Evolutionary conservation across 2,888 invertebrate genomes (phyloP), one percentile per base, ranked within the genome.

Genomic region (Oscheius myriophilus): DNA sequence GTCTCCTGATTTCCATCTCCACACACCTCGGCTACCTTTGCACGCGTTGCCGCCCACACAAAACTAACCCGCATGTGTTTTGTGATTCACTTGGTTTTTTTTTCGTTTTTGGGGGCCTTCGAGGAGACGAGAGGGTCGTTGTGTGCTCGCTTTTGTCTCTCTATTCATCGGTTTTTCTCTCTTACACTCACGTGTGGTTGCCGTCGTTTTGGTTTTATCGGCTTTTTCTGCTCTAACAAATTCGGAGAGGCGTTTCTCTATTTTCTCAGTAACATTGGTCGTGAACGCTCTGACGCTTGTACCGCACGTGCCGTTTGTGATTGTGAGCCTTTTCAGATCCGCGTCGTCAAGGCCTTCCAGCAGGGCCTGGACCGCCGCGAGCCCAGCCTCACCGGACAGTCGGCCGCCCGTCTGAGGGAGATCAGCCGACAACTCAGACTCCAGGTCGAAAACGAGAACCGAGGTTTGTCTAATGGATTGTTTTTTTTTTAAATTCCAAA

Each of bases 261-360:
- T 54, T 54, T 25, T 23, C n/a, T 11, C 11, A 54, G 54, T 54
- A 23, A 21, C 54, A 54, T 16, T n/a, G 42, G 21, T 42, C 46
- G 41, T 46, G 23, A n/a, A 25, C 42, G 16, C 9, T 53, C 52
- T 39, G 39, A 16, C 25, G 33, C 33, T 33, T 33, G 14, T 26
- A 6, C 33, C 33, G 33, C 33, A 33, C 33, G 33, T n/a, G n/a
- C n/a, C n/a, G n/a, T 21, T 18, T 14, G 57, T 53, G 57, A 57
- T 57, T 57, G 57, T 57, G 42, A 18, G 18, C 59, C 57, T 67
- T 87, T 88, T 90, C 93, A 97, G 97, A 97, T 97, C 90, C 96
- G 97, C 91, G 97, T 97, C 91, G 96, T 98, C 90, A 97, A 97
- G 91, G 97, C 97, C 91, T 98, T 97, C 92, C 96, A 97, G 90